Conservation (phyloP, 2,797 vertebrate species). For the Anomalospiza imberbis region DNA sequence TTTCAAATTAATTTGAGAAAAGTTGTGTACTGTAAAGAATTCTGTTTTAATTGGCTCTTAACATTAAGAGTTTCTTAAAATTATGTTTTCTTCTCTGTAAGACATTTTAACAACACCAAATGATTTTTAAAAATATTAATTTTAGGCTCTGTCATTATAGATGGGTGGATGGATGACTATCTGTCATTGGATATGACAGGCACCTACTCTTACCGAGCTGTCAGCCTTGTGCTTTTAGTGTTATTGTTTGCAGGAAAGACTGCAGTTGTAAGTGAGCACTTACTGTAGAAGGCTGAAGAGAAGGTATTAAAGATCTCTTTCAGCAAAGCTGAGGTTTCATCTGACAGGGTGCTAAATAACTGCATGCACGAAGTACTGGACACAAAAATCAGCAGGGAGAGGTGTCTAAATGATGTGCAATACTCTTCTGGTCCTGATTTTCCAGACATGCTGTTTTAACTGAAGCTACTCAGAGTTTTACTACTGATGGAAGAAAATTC, state of each 20-base stretch:
- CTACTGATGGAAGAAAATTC: neutral
- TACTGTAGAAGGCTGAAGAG: neutral
- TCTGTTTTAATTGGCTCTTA: neutral
- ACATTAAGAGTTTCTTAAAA: neutral
- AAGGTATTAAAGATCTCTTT: neutral
- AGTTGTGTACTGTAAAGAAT: neutral
- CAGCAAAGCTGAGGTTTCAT: neutral
- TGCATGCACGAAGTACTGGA: neutral
- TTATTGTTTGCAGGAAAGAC: constrained; percentile 3
- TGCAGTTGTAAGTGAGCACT: neutral
- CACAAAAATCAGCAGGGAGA: neutral
- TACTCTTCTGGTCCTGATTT: neutral
- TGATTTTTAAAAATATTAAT: neutral
- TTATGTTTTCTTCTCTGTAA: neutral
- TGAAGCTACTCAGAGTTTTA: neutral
- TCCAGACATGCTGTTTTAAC: neutral
- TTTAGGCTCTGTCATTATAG: constrained; percentile 15
- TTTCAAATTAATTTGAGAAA: neutral
- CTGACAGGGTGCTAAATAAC: neutral
- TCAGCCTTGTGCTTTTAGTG: neutral
- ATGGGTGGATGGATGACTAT: constrained; percentile 29
- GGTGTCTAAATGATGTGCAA: neutral
- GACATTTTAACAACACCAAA: neutral
- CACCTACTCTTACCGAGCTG: constrained; percentile 29
- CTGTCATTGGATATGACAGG: constrained; percentile 31